Percentiles rank a stretch among this genome's conserved stretches.
phyloP scores from a whole-genome alignment of 2,888 invertebrate genomes.

The Acrobasis consociella region DNA sequence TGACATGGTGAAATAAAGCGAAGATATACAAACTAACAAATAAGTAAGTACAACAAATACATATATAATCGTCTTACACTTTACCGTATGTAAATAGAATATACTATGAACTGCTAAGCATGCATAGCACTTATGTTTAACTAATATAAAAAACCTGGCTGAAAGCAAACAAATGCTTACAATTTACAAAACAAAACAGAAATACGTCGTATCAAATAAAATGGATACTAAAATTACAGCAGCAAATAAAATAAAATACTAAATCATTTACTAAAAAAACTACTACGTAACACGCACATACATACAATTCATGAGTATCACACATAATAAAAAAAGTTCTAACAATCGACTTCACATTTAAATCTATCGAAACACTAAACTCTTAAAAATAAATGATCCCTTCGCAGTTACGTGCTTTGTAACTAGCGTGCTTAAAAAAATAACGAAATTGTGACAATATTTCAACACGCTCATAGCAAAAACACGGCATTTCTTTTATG shows the following conservation, averaged over 20 bases:
- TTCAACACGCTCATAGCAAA: slow-evolving; percentile 22
- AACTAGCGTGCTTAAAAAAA: slow-evolving; percentile 26
- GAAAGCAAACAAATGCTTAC: slow-evolving; percentile 83
- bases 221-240: slow-evolving; percentile 42
- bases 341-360: slow-evolving; percentile 37
- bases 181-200: slow-evolving; percentile 74
- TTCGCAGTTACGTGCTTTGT: slow-evolving; percentile 26
- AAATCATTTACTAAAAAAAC: slow-evolving; percentile 41
- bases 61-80: slow-evolving; percentile 68
- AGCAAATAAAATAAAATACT: slow-evolving; percentile 43
- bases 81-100: slow-evolving; percentile 71
- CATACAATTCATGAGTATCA: slow-evolving; percentile 52
- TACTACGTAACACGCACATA: slow-evolving; percentile 53
- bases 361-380: slow-evolving; percentile 27
- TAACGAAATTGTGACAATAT: slow-evolving; percentile 29
- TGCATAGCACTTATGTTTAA: slow-evolving; percentile 74
- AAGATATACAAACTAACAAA: slow-evolving; percentile 68
- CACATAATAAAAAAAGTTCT: slow-evolving; percentile 37
- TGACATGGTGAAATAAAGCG: slow-evolving; percentile 69
- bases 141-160: slow-evolving; percentile 55
- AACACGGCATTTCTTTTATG: neutral
- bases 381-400: slow-evolving; percentile 31
- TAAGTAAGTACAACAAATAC: slow-evolving; percentile 81
- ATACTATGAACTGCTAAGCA: slow-evolving; percentile 81
- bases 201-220: slow-evolving; percentile 43